These are phyloP conservation scores for Halcyon malimbica DNA, from an alignment of 2,113 vertebrate genomes.

Conservation along the genomic window DNA sequence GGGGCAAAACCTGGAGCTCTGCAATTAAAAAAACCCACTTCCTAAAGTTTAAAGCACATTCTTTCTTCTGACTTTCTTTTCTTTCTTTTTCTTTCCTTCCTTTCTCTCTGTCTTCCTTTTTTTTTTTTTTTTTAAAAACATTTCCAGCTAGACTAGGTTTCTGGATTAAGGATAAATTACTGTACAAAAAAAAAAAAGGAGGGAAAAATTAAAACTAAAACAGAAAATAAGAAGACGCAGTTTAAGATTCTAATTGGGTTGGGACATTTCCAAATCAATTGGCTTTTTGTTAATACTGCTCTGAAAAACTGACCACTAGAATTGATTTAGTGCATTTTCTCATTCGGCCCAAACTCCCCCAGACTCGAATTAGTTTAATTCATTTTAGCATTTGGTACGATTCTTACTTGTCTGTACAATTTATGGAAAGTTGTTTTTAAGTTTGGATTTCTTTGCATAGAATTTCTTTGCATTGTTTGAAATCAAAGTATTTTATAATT, in stretches of 20 bases:
- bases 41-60: neutral
- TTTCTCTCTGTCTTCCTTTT: rapidly evolving
- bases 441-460: slow-evolving; percentile 11
- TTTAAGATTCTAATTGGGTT: neutral
- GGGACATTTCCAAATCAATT: slow-evolving; percentile 1
- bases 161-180: neutral
- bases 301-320: slow-evolving; percentile 18
- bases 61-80: neutral
- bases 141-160: neutral
- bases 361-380: neutral
- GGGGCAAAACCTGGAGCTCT: neutral
- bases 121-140: neutral
- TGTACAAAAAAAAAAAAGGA: neutral
- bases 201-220: neutral
- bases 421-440: slow-evolving; percentile 20
- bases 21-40: neutral
- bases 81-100: neutral
- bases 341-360: neutral
- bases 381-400: neutral
- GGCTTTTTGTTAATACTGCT: neutral
- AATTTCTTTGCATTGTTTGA: slow-evolving; percentile 21
- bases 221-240: neutral
- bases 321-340: slow-evolving; percentile 10
- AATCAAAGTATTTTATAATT: slow-evolving; percentile 18
- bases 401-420: neutral